A percentile compares a stretch with the other conserved stretches of the same genome.
Conservation (phyloP, 2,888 invertebrate genomes). For the Drosophila paranaensis region DNA sequence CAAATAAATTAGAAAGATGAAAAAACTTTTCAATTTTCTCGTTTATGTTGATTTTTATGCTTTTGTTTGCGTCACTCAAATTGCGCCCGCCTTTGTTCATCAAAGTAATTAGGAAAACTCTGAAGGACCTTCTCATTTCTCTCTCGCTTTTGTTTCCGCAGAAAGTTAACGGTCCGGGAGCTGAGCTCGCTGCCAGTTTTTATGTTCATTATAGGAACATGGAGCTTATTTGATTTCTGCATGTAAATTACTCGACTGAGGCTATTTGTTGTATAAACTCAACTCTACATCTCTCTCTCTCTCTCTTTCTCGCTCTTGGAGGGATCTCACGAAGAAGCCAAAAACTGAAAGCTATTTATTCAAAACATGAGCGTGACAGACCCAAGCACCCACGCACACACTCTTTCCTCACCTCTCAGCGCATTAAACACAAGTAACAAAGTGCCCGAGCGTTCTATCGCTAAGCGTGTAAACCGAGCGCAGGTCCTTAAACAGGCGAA, state of each 20-base stretch:
- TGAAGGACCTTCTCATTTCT: constrained; percentile 62
- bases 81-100: constrained; percentile 71
- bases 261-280: constrained; percentile 72
- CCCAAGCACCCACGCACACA: constrained; percentile 6
- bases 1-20: background rate
- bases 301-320: background rate
- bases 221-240: constrained; percentile 75
- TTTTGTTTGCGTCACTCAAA: constrained; percentile 74
- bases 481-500: constrained; percentile 71
- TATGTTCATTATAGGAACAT: constrained; percentile 66
- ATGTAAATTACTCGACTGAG: constrained; percentile 75
- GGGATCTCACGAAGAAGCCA: constrained; percentile 47
- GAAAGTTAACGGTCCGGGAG: constrained; percentile 11
- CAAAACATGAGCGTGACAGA: constrained; percentile 48
- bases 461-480: constrained; percentile 66
- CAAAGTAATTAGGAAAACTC: constrained; percentile 78
- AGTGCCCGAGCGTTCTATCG: constrained; percentile 36
- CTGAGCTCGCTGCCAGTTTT: constrained; percentile 20
- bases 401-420: background rate
- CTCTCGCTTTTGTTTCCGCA: constrained; percentile 34
- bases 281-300: constrained; percentile 8
- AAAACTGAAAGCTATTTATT: constrained; percentile 60
- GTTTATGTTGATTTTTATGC: constrained; percentile 62
- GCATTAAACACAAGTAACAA: constrained; percentile 30
- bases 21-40: constrained; percentile 66